Conservation (phyloP, 1,140 invertebrate species). For the Laupala kohalensis region DNA sequence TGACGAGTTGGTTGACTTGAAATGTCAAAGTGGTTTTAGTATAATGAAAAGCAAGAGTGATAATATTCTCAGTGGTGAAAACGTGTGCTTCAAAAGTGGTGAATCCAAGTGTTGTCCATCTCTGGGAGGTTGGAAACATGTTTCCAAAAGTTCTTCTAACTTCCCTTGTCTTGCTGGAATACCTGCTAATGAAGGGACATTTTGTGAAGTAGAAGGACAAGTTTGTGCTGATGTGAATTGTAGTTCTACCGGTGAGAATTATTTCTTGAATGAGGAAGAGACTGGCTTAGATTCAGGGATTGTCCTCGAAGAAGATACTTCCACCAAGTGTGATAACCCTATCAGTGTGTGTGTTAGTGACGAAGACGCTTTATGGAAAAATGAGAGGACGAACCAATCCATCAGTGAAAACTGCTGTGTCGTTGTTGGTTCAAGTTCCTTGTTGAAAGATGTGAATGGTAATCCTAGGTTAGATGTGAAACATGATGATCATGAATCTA, state of each 20-base stretch:
- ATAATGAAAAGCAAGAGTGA: background rate
- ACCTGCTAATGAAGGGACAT: no score
- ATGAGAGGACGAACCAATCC: background rate
- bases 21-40: constrained; percentile 16
- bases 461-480: background rate
- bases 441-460: background rate
- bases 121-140: background rate
- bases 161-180: background rate
- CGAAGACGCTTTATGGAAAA: background rate
- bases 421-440: no score
- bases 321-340: background rate
- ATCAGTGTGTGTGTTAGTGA: background rate
- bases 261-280: background rate
- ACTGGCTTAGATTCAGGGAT: background rate
- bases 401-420: background rate
- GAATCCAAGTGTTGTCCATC: background rate
- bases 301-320: background rate
- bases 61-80: background rate
- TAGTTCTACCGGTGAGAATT: background rate
- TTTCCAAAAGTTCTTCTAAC: background rate
- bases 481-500: background rate
- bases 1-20: constrained; percentile 44
- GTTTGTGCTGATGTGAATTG: background rate
- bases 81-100: background rate
- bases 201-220: no score